Base-by-base conservation (phyloP, 2,113 vertebrate species). In the Gavia stellata region DNA sequence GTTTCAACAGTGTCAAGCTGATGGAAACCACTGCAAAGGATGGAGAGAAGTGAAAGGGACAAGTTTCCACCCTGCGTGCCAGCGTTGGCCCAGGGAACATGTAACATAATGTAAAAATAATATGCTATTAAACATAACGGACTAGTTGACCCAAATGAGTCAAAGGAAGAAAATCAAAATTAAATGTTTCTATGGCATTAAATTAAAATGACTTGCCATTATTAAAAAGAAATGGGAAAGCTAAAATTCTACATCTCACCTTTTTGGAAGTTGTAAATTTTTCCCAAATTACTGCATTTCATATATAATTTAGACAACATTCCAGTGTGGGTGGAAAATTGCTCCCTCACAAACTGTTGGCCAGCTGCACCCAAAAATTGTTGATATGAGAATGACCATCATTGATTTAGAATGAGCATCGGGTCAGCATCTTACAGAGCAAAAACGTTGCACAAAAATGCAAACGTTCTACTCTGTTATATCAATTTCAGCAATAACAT, bases 81-180 rank as follows among this genome's bases (percentile, higher is more conserved):
- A 96, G 90, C 1, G 1, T 4, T 96, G 96, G 96, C 94, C 67
- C 79, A 1, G 50, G 63, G 67, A 96, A 65, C n/a, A 26, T 88
- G 90, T 92, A 96, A 74, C 88, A 92, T 92, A 93, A 93, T 86
- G 95, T 96, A 93, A 96, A 97, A 97, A 96, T 96, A 96, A 96
- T 92, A 94, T 29, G 55, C 59, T 96, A 52, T 94, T 95, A 92
- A 96, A 90, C 71, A 52, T 86, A 92, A 96, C 67, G 88, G 94
- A 83, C 94, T 66, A 77, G 79, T 81, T 88, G 92, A 94, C 86
- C 93, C 88, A 94, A 95, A 95, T 96, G 90, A 96, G 82, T 96
- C 94, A 95, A 97, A 96, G 79, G 84, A 89, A 92, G 90, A 90
- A 92, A 96, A 95, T 89, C 23, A 89, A 94, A 96, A 85, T 65